Evolutionary conservation across 2,113 vertebrate genomes (phyloP).

Genomic region (Poeciliopsis turrubarensis): DNA sequence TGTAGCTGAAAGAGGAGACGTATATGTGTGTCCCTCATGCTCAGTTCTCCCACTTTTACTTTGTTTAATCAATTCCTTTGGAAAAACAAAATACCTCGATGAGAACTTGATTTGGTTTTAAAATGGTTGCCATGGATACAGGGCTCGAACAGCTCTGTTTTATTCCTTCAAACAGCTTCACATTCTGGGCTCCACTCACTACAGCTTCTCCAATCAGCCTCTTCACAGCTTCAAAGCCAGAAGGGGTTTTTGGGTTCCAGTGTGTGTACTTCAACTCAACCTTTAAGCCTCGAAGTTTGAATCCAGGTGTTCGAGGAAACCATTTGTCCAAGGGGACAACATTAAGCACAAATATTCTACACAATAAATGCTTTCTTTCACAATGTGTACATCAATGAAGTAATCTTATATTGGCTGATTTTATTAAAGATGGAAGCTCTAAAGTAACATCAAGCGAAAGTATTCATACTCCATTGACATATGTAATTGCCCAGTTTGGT

Average conservation of each 20-base stretch:
- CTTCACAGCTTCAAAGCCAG: conserved; percentile 46
- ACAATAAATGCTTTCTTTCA: background rate
- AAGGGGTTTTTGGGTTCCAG: conserved; percentile 39
- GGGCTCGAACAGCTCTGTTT: conserved; percentile 47
- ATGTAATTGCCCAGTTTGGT: no score
- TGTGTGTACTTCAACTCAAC: conserved; percentile 38
- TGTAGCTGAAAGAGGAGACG: conserved; percentile 55
- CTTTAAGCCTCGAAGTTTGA: conserved; percentile 6
- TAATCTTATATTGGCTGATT: background rate
- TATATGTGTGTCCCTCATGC: conserved; percentile 43
- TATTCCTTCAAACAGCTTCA: conserved; percentile 50
- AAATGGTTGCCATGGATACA: conserved; percentile 77
- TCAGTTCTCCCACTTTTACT: conserved; percentile 60
- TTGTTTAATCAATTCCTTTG: conserved; percentile 64
- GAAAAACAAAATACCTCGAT: conserved; percentile 65
- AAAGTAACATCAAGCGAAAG: background rate
- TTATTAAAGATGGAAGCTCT: background rate
- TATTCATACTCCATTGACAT: background rate
- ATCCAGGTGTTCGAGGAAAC: background rate
- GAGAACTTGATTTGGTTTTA: conserved; percentile 58
- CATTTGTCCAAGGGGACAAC: background rate
- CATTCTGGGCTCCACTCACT: conserved; percentile 28
- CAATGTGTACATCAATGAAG: background rate
- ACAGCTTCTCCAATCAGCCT: conserved; percentile 42
- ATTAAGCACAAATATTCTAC: background rate